Evolutionary conservation across 2,888 invertebrate genomes (phyloP).

Genomic region (Dysmachus trigonus): DNA sequence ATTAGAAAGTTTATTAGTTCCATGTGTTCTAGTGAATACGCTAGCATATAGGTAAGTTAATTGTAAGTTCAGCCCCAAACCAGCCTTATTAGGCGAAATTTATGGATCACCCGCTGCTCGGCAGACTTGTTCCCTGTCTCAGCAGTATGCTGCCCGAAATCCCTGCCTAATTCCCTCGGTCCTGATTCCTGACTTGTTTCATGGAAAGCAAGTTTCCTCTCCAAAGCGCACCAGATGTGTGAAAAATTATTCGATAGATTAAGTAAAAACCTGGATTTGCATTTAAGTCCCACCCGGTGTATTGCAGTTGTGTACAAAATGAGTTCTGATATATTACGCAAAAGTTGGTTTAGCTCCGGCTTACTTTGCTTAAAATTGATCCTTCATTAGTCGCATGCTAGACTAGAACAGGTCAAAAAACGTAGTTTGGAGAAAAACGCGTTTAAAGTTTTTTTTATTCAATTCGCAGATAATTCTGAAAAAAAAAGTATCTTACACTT

Average conservation of each 20-base stretch:
- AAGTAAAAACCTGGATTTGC: neutral
- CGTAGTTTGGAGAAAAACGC: no score
- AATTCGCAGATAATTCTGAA: no score
- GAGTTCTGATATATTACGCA: neutral
- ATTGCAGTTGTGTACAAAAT: neutral
- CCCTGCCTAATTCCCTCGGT: neutral
- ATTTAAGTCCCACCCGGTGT: neutral
- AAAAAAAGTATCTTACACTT: no score
- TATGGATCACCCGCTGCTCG: neutral
- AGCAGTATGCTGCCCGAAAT: neutral
- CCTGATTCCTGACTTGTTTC: neutral
- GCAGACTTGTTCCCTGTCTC: neutral
- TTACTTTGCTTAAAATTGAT: neutral
- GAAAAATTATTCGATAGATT: neutral
- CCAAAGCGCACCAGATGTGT: neutral
- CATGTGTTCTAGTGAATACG: constrained; percentile 63
- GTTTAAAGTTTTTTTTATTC: no score
- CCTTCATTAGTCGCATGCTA: neutral
- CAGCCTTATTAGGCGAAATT: neutral
- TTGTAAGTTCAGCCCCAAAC: neutral
- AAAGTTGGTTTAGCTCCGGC: neutral
- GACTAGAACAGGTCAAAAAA: no score
- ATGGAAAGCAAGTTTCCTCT: neutral
- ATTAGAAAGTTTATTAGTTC: constrained; percentile 63
- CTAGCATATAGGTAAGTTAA: constrained; percentile 61